These are phyloP conservation scores for Embiotoca jacksoni DNA, from an alignment of 2,113 vertebrate genomes.

Conservation along the genomic window DNA sequence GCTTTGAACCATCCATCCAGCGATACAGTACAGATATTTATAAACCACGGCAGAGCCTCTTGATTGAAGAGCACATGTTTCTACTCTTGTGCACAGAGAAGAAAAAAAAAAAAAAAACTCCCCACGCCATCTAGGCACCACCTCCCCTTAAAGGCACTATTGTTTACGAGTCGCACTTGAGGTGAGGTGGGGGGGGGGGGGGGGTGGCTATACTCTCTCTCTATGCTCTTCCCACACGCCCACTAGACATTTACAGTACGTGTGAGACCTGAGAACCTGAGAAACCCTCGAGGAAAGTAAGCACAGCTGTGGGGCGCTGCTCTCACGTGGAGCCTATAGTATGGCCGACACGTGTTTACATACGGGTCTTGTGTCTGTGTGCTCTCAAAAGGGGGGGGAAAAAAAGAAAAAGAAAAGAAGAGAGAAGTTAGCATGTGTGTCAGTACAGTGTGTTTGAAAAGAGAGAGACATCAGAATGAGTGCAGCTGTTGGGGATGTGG, in stretches of 20 bases:
- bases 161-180: constrained; percentile 69
- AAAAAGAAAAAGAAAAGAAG: constrained; percentile 22
- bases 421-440: constrained; percentile 38
- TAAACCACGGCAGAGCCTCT: constrained; percentile 78
- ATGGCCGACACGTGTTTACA: constrained; percentile 71
- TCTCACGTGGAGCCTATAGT: constrained; percentile 71
- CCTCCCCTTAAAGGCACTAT: constrained; percentile 73
- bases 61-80: constrained; percentile 84
- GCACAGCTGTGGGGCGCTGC: constrained; percentile 76
- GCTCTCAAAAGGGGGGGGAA: neutral
- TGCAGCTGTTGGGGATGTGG: constrained; percentile 85
- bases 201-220: constrained; percentile 9
- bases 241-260: constrained; percentile 43
- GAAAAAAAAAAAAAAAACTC: constrained; percentile 55
- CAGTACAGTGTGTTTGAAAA: constrained; percentile 32
- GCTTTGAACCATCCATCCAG: constrained; percentile 71
- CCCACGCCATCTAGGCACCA: constrained; percentile 45
- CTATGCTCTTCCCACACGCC: neutral
- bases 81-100: constrained; percentile 64
- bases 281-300: constrained; percentile 67
- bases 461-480: constrained; percentile 72
- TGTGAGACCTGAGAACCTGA: constrained; percentile 67
- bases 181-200: constrained; percentile 32
- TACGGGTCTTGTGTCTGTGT: constrained; percentile 45
- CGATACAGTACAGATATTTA: constrained; percentile 80